phyloP scores from a whole-genome alignment of 2,113 vertebrate species.

The Galeopterus variegatus region DNA sequence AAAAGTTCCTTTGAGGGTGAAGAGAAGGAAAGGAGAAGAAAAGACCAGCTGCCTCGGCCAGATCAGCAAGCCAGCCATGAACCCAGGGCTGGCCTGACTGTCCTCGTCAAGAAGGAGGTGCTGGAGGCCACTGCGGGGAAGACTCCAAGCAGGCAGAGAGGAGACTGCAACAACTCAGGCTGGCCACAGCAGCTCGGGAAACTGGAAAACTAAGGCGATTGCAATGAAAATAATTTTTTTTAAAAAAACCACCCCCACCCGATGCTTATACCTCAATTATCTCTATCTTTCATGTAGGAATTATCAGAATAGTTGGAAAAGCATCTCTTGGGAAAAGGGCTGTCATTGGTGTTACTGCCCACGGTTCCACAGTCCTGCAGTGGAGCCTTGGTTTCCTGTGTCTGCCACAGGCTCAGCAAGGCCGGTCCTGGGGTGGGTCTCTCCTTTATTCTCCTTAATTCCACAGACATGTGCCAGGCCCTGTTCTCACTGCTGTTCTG shows the following conservation, averaged over 20 bases:
- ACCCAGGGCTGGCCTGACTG: rapidly evolving
- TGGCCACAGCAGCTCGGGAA: neutral
- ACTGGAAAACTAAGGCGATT: neutral
- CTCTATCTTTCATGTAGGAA: too few species aligned
- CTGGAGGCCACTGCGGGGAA: too few species aligned
- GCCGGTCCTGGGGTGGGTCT: rapidly evolving
- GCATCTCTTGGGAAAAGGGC: rapidly evolving
- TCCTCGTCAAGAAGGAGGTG: too few species aligned
- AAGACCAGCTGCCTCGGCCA: neutral
- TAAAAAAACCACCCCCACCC: neutral
- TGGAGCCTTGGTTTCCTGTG: rapidly evolving
- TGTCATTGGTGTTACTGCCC: rapidly evolving
- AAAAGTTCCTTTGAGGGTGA: neutral
- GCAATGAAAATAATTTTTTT: neutral
- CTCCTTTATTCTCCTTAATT: neutral
- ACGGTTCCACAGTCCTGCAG: neutral
- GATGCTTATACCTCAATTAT: neutral
- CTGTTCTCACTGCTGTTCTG: neutral
- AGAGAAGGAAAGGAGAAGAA: neutral
- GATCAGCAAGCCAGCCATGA: too few species aligned
- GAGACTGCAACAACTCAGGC: neutral
- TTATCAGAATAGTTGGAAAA: neutral
- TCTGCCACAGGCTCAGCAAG: rapidly evolving
- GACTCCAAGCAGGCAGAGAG: neutral
- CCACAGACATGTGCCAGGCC: rapidly evolving